phyloP scores from a whole-genome alignment of 2,113 vertebrate species.

The Thamnophis sirtalis region DNA sequence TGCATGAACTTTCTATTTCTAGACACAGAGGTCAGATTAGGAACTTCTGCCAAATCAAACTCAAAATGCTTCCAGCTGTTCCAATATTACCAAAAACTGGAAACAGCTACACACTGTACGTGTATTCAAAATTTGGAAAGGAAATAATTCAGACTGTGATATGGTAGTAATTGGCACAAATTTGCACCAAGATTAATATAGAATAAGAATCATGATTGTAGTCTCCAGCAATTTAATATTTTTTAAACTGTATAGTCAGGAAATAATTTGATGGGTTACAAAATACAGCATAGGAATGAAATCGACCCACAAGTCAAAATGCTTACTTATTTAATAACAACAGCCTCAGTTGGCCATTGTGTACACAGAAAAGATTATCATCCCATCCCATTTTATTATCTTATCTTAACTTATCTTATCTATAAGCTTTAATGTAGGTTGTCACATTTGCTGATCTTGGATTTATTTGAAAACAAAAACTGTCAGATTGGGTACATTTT shows the following conservation, averaged over 20 bases:
- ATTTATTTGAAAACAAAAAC: not conserved
- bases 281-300: not conserved
- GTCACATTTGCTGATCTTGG: not conserved
- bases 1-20: slow-evolving; percentile 16
- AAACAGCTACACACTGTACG: not conserved
- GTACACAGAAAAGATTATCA: too few relatives aligned
- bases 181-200: not conserved
- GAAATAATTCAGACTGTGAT: not conserved
- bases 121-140: not conserved
- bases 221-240: not conserved
- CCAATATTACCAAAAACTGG: not conserved
- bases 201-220: fast-evolving
- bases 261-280: not conserved
- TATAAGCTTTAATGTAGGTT: not conserved
- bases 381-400: not conserved
- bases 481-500: not conserved
- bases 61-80: not conserved
- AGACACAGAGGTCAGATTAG: slow-evolving; percentile 11
- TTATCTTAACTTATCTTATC: not conserved
- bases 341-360: not conserved
- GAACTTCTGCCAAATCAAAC: slow-evolving; percentile 8
- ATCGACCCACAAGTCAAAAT: too few relatives aligned
- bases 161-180: not conserved
- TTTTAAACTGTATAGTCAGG: not conserved
- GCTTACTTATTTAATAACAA: not conserved